These are phyloP conservation scores for Formica aserva DNA, from an alignment of 2,888 invertebrate species.

Conservation along the genomic window DNA sequence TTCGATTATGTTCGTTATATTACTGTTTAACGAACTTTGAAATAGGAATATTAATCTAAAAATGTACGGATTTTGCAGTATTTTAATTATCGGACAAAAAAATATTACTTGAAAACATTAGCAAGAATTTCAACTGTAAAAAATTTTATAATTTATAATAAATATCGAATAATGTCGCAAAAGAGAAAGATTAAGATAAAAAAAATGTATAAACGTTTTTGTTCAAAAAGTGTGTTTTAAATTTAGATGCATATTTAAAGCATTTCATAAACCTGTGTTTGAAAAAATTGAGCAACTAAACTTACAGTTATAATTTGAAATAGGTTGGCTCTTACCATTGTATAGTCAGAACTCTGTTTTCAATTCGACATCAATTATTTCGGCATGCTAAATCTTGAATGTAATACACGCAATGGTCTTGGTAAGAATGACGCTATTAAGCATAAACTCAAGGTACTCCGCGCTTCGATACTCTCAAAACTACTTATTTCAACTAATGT, in stretches of 20 bases:
- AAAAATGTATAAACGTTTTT: neutral
- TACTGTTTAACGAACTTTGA: constrained; percentile 16
- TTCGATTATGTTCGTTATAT: constrained; percentile 5
- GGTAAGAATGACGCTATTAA: constrained; percentile 1
- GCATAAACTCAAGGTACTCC: constrained; percentile 30
- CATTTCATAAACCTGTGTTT: neutral
- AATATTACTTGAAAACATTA: neutral
- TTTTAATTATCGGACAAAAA: neutral
- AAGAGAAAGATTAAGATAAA: neutral
- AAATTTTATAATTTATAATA: neutral
- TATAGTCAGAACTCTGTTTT: neutral
- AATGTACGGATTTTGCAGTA: neutral
- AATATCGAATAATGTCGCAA: neutral
- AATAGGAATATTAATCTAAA: constrained; percentile 19
- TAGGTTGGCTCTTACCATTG: neutral
- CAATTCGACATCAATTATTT: neutral
- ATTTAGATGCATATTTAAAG: neutral
- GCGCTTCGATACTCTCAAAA: constrained; percentile 39
- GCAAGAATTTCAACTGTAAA: neutral
- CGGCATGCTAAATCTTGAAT: neutral
- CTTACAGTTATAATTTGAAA: neutral
- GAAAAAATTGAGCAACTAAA: neutral
- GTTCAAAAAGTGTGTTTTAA: neutral
- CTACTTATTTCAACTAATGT: constrained; percentile 42
- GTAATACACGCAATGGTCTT: neutral